Base-by-base conservation (phyloP, 2,797 vertebrate genomes). In the Sparus aurata region DNA sequence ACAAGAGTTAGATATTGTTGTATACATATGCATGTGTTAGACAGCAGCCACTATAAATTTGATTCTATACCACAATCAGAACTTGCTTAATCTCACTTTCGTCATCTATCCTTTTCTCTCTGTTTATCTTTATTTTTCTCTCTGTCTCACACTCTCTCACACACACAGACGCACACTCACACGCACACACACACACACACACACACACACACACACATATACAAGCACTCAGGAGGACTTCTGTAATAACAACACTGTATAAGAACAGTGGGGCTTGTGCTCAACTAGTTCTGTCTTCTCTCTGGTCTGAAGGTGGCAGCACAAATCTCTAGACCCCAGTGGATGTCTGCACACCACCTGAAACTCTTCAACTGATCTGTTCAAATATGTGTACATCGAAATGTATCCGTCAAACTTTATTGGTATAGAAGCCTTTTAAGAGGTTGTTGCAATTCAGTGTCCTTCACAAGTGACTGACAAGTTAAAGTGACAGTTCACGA, bases 281-380 rank as follows among this genome's bases (percentile, higher is more conserved):
- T 12, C 16, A 30, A 7, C 7, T 34, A 3, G 12, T 20, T 52
- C 47, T 43, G 53, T 57, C 27, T 20, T 27, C 1, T 27, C 53
- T 18, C 13, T 22, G 11, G 46, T 41, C 69, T 62, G 34, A 27
- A 43, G 47, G 47, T 73, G 59, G 57, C 69, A 52, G 57, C 68
- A 70, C 6, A 47, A 59, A 70, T 47, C 67, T 45, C 30, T 52
- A 15, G 15, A 17, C 34, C 61, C 18, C 16, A 27, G 43, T 45
- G 61, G 38, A 18, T 18, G 10, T 64, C 9, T 10, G 22, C 13
- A 12, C 3, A 20, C 10, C 18, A 63, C 20, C 18, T 12, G 13
- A 52, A 18, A 23, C 12, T 45, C 30, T 30, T 20, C 20, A 60
- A 4, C 58, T 58, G 18, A 59, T 0, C 20, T 20, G 7, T 57